These are phyloP conservation scores for Thamnophis elegans DNA, from an alignment of 2,797 vertebrate genomes.

Conservation along the genomic window DNA sequence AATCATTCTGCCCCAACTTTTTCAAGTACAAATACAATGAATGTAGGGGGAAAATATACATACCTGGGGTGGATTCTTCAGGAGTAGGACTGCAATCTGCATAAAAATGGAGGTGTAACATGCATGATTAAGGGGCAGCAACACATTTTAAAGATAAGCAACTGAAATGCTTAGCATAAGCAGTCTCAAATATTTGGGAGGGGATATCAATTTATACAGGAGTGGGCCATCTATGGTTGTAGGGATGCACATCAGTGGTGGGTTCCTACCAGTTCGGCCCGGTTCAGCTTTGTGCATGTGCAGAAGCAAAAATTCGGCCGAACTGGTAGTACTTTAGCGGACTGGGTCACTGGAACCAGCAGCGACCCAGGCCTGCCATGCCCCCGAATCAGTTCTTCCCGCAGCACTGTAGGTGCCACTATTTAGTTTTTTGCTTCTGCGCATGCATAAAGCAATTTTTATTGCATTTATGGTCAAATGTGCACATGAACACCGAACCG, in stretches of 20 bases:
- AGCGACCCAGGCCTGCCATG: too few relatives aligned
- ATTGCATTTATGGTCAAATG: too few relatives aligned
- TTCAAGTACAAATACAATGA: conserved; percentile 65
- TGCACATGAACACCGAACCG: too few relatives aligned
- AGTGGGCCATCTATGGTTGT: neutral
- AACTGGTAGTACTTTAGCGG: too few relatives aligned
- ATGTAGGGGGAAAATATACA: conserved; percentile 75
- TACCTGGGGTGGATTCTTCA: conserved; percentile 94
- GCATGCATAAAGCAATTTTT: too few relatives aligned
- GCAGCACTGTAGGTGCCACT: too few relatives aligned
- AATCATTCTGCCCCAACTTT: conserved; percentile 8
- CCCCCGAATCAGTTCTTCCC: too few relatives aligned
- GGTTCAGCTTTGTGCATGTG: too few relatives aligned
- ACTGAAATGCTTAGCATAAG: conserved; percentile 64
- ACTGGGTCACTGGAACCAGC: too few relatives aligned
- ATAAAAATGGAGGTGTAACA: conserved; percentile 87
- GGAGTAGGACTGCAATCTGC: conserved; percentile 88
- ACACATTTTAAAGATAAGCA: conserved; percentile 74
- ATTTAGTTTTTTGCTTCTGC: too few relatives aligned
- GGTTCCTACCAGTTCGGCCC: too few relatives aligned
- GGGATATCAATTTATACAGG: conserved; percentile 36
- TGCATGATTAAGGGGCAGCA: conserved; percentile 87
- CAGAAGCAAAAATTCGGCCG: too few relatives aligned
- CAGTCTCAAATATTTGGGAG: conserved; percentile 55
- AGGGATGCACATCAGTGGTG: neutral